Evolutionary conservation across 2,797 vertebrate genomes (phyloP).

Genomic region (Amphiprion clarkii): DNA sequence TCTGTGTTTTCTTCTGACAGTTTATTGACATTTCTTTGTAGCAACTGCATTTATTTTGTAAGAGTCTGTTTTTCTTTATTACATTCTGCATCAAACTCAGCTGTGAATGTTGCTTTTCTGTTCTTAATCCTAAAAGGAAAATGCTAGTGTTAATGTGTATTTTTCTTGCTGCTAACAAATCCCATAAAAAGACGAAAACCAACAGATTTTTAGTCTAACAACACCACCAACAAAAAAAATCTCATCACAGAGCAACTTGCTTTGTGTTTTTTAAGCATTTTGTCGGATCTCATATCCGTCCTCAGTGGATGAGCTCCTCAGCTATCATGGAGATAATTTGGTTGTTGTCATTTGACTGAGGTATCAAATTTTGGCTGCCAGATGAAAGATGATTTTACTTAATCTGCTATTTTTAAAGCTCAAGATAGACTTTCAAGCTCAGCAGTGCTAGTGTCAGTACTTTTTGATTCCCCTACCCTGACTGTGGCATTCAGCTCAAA

Average conservation of each 20-base stretch:
- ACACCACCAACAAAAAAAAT: neutral
- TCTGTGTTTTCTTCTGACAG: conserved; percentile 1
- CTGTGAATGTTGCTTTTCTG: conserved; percentile 39
- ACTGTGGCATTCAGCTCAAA: no score
- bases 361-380: neutral
- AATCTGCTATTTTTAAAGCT: neutral
- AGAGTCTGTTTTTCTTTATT: conserved; percentile 19
- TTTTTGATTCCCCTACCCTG: neutral
- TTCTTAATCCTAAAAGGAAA: conserved; percentile 9
- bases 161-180: conserved; percentile 32
- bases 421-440: neutral
- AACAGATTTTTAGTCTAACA: neutral
- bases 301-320: neutral
- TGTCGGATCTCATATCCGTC: neutral
- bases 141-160: conserved; percentile 14
- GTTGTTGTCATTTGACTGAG: neutral
- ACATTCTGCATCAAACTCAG: conserved; percentile 4
- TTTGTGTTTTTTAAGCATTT: neutral
- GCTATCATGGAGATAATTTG: neutral
- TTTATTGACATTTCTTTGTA: conserved; percentile 13
- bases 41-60: conserved; percentile 18
- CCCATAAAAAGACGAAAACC: neutral
- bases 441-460: neutral
- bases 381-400: neutral
- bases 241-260: neutral